Evolutionary conservation across 1,140 invertebrate genomes (phyloP).

Genomic region (Saccostrea glomerata): DNA sequence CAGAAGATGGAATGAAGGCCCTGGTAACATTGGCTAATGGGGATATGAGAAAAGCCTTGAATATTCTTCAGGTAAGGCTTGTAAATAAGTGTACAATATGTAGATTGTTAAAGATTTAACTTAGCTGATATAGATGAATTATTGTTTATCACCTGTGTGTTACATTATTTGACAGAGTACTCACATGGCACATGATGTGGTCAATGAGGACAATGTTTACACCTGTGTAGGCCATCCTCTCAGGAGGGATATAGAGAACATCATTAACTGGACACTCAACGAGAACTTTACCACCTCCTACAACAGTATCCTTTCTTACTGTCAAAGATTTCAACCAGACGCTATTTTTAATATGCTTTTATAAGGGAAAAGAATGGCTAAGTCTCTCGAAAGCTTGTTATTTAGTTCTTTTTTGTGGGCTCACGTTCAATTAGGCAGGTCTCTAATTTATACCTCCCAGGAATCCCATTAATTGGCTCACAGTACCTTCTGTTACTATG

Average conservation of each 20-base stretch:
- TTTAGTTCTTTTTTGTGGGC: too few relatives aligned
- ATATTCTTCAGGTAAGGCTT: conserved; percentile 87
- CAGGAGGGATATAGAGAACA: conserved; percentile 92
- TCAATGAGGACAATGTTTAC: conserved; percentile 96
- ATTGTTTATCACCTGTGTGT: background rate
- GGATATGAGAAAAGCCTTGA: conserved; percentile 99
- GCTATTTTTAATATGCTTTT: too few relatives aligned
- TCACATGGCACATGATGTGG: conserved; percentile 89
- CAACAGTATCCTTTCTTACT: conserved; percentile 85
- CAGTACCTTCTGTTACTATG: background rate
- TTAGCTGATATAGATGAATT: too few relatives aligned
- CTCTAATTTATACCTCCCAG: too few relatives aligned
- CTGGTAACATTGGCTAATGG: conserved; percentile 93
- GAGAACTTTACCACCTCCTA: conserved; percentile 89
- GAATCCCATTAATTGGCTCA: background rate
- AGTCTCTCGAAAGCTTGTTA: too few relatives aligned
- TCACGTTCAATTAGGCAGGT: too few relatives aligned
- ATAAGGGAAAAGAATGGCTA: too few relatives aligned
- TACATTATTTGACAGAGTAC: conserved; percentile 87
- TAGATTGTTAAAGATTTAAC: background rate
- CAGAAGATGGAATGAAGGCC: conserved; percentile 94
- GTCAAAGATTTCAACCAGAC: too few relatives aligned
- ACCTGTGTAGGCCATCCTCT: conserved; percentile 97
- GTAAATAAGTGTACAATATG: background rate
- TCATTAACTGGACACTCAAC: conserved; percentile 93